Evolutionary conservation across 2,888 invertebrate genomes (phyloP).

Genomic region (Podotricha telesiphe): DNA sequence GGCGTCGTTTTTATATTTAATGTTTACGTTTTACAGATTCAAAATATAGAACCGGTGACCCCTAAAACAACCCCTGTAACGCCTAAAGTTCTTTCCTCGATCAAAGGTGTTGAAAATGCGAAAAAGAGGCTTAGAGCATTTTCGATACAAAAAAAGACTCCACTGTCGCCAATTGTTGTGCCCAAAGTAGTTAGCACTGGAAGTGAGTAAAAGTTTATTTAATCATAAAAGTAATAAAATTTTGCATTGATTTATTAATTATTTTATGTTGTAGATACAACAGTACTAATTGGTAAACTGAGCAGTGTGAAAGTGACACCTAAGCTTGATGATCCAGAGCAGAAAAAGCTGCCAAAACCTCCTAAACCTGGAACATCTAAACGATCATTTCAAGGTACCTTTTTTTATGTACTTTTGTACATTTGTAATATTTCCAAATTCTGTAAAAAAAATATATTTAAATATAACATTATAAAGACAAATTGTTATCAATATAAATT

Average conservation of each 20-base stretch:
- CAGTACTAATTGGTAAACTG: conserved; percentile 75
- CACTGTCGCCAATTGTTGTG: conserved; percentile 57
- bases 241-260: neutral
- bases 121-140: conserved; percentile 77
- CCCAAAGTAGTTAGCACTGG: conserved; percentile 58
- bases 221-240: neutral
- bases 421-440: neutral
- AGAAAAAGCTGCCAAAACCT: conserved; percentile 68
- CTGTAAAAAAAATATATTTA: neutral
- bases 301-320: conserved; percentile 61
- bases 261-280: conserved; percentile 52
- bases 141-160: conserved; percentile 76
- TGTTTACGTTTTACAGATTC: conserved; percentile 35
- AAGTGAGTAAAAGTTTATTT: conserved; percentile 61
- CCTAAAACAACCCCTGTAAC: conserved; percentile 7
- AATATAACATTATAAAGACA: neutral
- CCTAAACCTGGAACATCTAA: conserved; percentile 69
- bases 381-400: conserved; percentile 53
- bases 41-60: conserved; percentile 3
- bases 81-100: conserved; percentile 37
- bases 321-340: conserved; percentile 58
- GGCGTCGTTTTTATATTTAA: neutral
- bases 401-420: neutral
- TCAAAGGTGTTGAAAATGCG: conserved; percentile 73
- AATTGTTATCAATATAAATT: too few species aligned